A percentile compares a stretch with the other conserved stretches of the same genome.
Conservation (phyloP, 2,797 vertebrate genomes). For the Sciaenops ocellatus region DNA sequence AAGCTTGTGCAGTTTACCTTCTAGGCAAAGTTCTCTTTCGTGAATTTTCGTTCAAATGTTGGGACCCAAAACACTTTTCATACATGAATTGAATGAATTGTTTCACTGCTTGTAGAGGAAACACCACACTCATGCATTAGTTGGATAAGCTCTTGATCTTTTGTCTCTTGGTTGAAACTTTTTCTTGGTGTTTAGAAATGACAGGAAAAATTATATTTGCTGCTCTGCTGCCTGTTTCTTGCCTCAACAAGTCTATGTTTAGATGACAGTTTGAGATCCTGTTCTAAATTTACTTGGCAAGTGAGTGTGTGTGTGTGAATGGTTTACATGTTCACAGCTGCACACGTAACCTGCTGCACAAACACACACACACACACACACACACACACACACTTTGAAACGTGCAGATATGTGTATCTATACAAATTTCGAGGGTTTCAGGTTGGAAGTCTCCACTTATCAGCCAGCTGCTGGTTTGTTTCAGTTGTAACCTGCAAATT, state of each 20-base stretch:
- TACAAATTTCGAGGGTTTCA: slow-evolving; percentile 53
- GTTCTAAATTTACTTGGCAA: not conserved
- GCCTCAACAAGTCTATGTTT: not conserved
- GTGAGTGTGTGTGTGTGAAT: slow-evolving; percentile 3
- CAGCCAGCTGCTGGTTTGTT: slow-evolving; percentile 20
- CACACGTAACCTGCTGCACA: slow-evolving; percentile 6
- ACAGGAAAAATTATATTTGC: not conserved
- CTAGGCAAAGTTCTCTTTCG: not conserved
- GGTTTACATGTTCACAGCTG: slow-evolving; percentile 40
- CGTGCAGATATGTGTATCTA: slow-evolving; percentile 48
- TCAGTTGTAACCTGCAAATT: not conserved
- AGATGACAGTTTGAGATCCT: not conserved
- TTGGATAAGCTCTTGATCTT: not conserved
- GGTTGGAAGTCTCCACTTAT: not conserved
- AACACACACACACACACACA: not conserved
- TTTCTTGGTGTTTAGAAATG: not conserved
- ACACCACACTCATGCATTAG: not conserved
- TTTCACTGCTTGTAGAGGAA: not conserved
- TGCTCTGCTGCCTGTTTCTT: not conserved
- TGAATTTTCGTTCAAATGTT: not conserved
- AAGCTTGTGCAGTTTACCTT: not conserved
- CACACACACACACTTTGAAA: not conserved
- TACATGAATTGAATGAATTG: not conserved
- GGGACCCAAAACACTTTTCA: not conserved
- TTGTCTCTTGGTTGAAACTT: not conserved